Evolutionary conservation across 2,888 invertebrate species (phyloP), one percentile per base, ranked within the genome.

Genomic region (Erannis defoliaria): DNA sequence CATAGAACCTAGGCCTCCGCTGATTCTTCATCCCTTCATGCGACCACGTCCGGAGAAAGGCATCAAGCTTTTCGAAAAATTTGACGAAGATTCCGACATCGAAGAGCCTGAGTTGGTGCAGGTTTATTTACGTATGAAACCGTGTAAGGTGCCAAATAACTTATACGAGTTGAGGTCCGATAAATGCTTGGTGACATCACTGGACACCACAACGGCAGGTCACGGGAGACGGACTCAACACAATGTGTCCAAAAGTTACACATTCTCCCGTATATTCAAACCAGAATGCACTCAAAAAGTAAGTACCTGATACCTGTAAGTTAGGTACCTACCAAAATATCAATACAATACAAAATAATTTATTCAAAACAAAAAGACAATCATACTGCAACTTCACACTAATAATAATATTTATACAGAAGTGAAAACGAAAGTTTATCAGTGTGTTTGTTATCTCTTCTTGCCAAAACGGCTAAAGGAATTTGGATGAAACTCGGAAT

Each of bases 51-150:
- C 91, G 5, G 82, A 87, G 50, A 89, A 89, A 55, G 90, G 88
- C 5, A 90, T 83, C 5, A 93, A 92, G 66, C 76, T 93, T 54
- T 65, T 90, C 70, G 86, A 90, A 43, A 72, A 84, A 38, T 90
- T 91, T 68, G 89, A 93, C 65, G 85, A 88, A 38, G 86, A 89
- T 64, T 85, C 87, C 0, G 88, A 86, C 31, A 72, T 73, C 46
- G 90, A 89, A 1, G 90, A 88, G 55, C 81, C 86, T 0, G 93
- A 92, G 50, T 74, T 87, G 55, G 86, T 94, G 5, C 91, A 94
- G 74, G 94, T 94, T 9, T 94, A 93, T 66, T 77, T 94, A 43
- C 85, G 94, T 50, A 72, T 94, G 56, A 94, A 94, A 69, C 94
- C 94, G 0, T 85, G 84, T 57, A 81, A 80, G 43, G 74, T 74